Evolutionary conservation across 2,797 vertebrate species (phyloP), one percentile per base, ranked within the genome.

Genomic region (Petrocephalus schoutedeni): DNA sequence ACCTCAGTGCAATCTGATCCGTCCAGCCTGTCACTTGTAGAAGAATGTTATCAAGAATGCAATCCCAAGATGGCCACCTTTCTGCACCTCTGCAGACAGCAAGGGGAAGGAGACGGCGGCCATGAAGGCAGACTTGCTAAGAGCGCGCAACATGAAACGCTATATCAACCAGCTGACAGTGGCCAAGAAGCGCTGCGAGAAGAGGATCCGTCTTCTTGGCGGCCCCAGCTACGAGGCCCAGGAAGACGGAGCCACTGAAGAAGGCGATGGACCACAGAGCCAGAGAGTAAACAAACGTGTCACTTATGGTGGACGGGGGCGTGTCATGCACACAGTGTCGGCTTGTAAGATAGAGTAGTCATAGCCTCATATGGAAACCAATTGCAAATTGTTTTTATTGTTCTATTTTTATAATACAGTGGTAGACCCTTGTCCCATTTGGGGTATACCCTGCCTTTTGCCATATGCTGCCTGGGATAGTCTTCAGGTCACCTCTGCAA

Each of bases 151-250:
- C 88, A 98, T 98, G 97, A 99, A 99, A 91, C 96, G 98, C 87
- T 99, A 99, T 57, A 99, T 99, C 93, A 99, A 99, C 93, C 98
- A 99, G 91, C 95, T 99, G 91, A 98, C 98, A 0, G 98, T 99
- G 90, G 98, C 98, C 32, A 99, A 99, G 96, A 99, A 99, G 92
- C 98, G 99, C 84, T 98, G 98, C 28, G 98, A 99, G 94, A 99
- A 99, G 92, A 95, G 98, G 86, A 98, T 99, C 90, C 95, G 97
- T 19, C 92, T 96, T 2, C 94, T 99, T 4, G 98, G 98, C 12
- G 98, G 98, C 4, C 98, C 98, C 49, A 95, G 96, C 92, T 99
- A 99, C 61, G 97, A 98, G 89, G 96, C 96, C 90, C 97, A 96
- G 74, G 97, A 97, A 71, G 97, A 97, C 45, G 95, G 95, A 7